These are phyloP conservation scores for Seladonia tumulorum DNA, from an alignment of 2,888 invertebrate genomes.

Conservation along the genomic window DNA sequence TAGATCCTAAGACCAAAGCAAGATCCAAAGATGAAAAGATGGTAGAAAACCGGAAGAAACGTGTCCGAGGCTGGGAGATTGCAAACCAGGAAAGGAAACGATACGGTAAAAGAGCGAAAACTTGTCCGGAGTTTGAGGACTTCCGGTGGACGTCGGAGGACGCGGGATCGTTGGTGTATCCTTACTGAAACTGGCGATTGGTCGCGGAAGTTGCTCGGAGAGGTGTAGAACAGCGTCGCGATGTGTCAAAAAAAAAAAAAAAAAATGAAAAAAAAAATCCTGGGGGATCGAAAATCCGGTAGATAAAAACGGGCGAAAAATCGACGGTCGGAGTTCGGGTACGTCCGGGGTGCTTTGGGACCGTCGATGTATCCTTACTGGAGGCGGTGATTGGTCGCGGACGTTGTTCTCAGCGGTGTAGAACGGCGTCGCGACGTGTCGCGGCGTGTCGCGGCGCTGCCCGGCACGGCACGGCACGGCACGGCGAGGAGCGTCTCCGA, in stretches of 20 bases:
- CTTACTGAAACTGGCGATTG: background rate
- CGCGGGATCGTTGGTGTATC: background rate
- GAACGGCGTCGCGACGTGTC: conserved; percentile 9
- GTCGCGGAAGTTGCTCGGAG: background rate
- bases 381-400: background rate
- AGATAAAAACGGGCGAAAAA: background rate
- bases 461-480: conserved; percentile 26
- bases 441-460: conserved; percentile 29
- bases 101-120: too few relatives aligned
- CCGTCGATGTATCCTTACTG: conserved; percentile 1
- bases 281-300: background rate
- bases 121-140: background rate
- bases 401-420: background rate
- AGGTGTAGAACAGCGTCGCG: background rate
- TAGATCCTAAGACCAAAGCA: too few relatives aligned
- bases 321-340: background rate
- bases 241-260: background rate
- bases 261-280: background rate
- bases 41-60: too few relatives aligned
- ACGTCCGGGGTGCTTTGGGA: background rate
- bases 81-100: too few relatives aligned
- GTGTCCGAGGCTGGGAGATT: too few relatives aligned
- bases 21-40: too few relatives aligned
- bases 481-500: conserved; percentile 58
- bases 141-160: background rate